Base-by-base conservation (phyloP, 1,140 invertebrate species). In the Zaprionus vittiger region DNA sequence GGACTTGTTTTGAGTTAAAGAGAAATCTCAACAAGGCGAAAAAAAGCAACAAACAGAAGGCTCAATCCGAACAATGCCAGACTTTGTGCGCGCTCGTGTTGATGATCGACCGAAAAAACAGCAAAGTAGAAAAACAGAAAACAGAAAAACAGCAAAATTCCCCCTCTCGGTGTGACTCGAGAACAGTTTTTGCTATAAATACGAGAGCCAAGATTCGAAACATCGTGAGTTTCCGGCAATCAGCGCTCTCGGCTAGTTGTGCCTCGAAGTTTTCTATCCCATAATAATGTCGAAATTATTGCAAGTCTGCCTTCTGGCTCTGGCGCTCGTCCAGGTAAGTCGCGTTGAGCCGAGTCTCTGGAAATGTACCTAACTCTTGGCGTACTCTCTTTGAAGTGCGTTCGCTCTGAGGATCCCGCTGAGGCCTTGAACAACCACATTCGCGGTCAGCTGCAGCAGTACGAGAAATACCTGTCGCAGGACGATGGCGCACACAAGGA, bases 401-500 rank as follows among this genome's bases (percentile, higher is more conserved):
- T 61, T 5, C 20, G 62, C 11, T 71, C 82, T 9, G 69, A 64
- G 34, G 66, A 59, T 63, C 65, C 81, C 15, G 71, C 59, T 2
- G 82, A 85, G 54, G 80, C 49, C 14, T 34, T 85, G 44, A 73
- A 85, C 14, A 66, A 55, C 15, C 67, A 83, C 14, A 74, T 85
- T 24, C 82, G 82, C 17, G 78, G 63, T 11, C 78, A 85, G n/a
- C 68, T 85, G 12, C 74, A 75, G 17, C 60, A 66, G 11, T 85
- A 76, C 28, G 66, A 82, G 41, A 70, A 70, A 5, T 80, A 80
- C 20, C 54, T 85, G 9, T 37, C 47, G 31, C 63, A 55, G 20
- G 82, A 83, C 20, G 78, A 83, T 65, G 82, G 77, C 1, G 41
- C 80, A 9, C 78, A 85, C 44, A 85, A 83, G 61, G 74, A 67